These are phyloP conservation scores for Apomyelois bistriatella DNA, from an alignment of 2,888 invertebrate species.

Conservation along the genomic window DNA sequence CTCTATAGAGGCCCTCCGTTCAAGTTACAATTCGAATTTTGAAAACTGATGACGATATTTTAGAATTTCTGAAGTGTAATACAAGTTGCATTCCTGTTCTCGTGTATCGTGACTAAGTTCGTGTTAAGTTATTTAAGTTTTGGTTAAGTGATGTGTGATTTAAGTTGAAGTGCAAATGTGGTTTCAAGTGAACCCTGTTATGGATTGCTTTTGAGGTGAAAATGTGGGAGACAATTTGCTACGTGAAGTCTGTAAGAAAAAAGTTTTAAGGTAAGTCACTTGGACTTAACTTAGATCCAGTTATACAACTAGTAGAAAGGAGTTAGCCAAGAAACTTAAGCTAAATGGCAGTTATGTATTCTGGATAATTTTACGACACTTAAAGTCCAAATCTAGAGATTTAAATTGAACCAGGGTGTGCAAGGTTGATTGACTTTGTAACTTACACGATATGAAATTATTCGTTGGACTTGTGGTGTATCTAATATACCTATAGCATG, in stretches of 20 bases:
- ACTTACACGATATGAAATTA: too few species aligned
- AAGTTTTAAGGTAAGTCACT: constrained; percentile 60
- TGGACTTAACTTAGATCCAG: not conserved
- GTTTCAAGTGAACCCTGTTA: constrained; percentile 34
- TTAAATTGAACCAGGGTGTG: not conserved
- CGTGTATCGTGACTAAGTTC: not conserved
- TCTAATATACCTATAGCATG: too few species aligned
- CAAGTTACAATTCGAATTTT: constrained; percentile 27
- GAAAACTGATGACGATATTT: not conserved
- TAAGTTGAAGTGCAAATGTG: constrained; percentile 29
- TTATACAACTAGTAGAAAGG: constrained; percentile 2
- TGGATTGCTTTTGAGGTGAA: constrained; percentile 54
- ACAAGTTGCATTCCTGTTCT: constrained; percentile 26
- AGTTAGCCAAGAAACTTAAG: not conserved
- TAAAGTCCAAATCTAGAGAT: not conserved
- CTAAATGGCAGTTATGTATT: not conserved
- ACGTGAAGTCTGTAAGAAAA: constrained; percentile 72
- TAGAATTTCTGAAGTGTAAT: not conserved
- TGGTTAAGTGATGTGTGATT: constrained; percentile 40
- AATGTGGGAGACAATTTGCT: constrained; percentile 68
- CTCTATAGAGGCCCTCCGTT: constrained; percentile 49
- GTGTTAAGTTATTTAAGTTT: constrained; percentile 38
- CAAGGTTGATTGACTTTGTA: not conserved
- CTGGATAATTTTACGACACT: not conserved
- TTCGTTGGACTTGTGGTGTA: too few species aligned